Percentiles rank a stretch among this genome's conserved stretches.
These are phyloP conservation scores for Scolanthus callimorphus DNA, from an alignment of 92 coral and sea anemone genomes.

Conservation along the genomic window DNA sequence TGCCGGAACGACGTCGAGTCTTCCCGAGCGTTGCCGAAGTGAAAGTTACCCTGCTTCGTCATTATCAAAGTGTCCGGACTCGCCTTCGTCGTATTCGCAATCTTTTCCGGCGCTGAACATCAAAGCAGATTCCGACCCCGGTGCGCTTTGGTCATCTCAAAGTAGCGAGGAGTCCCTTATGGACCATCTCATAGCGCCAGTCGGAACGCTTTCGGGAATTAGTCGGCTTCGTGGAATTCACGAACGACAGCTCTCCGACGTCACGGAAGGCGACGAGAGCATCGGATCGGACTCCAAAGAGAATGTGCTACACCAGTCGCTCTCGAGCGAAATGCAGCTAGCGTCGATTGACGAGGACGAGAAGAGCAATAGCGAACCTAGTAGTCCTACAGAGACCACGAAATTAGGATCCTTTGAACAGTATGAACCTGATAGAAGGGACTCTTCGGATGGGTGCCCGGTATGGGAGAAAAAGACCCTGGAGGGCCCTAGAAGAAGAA, in stretches of 20 bases:
- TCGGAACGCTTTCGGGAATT: conserved; percentile 22
- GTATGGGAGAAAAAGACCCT: conserved; percentile 31
- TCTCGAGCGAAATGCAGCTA: conserved; percentile 21
- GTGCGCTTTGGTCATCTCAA: conserved; percentile 8
- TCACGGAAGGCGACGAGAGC: conserved; percentile 86
- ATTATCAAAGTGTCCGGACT: neutral
- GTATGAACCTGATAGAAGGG: neutral
- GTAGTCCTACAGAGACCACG: conserved; percentile 18
- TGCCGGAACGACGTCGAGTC: neutral
- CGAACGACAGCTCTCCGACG: conserved; percentile 78
- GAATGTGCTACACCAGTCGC: conserved; percentile 25
- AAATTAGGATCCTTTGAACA: neutral
- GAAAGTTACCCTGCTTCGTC: conserved; percentile 25
- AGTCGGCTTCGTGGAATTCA: conserved; percentile 48
- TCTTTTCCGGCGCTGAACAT: conserved; percentile 42
- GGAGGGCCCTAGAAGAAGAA: neutral
- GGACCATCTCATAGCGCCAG: conserved; percentile 31
- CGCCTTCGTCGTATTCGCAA: conserved; percentile 49
- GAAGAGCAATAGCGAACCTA: conserved; percentile 14
- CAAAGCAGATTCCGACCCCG: conserved; percentile 13
- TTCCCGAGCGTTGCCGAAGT: conserved; percentile 12
- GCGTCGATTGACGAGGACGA: conserved; percentile 23
- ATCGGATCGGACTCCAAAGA: conserved; percentile 45
- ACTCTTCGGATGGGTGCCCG: neutral
- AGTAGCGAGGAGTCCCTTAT: conserved; percentile 31